Evolutionary conservation across 2,888 invertebrate species (phyloP), one percentile per base, ranked within the genome.

Genomic region (Incurvaria masculella): DNA sequence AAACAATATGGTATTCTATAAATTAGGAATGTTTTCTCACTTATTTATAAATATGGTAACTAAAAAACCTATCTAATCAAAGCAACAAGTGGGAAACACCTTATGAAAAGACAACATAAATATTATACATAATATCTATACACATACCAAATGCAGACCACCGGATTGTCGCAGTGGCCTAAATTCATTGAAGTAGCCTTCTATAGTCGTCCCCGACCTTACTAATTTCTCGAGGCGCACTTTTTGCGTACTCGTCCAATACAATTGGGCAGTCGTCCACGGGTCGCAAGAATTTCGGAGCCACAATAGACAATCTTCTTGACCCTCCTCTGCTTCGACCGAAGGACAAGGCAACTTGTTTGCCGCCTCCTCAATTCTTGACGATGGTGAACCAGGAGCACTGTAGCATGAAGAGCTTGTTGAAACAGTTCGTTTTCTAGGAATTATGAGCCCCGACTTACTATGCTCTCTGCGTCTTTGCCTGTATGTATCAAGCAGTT

Each of bases 1-100:
- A 23, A 23, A 23, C 10, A 23, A 6, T 23, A 23, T 23, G 52
- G 52, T 52, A 56, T 56, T 52, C 52, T 49, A 21, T 53, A 39
- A 52, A 55, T 55, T 50, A 46, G 17, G n/a, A n/a, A 21, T 23
- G n/a, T 10, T 43, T 21, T 21, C 18, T 16, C 21, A 17, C 21
- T 23, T 23, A 23, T 23, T 23, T 10, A 10, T 23, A 23, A 23
- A 23, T 23, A 23, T 10, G 23, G 23, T 10, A 23, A 23, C 23
- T 23, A 23, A 23, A 4, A 10, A 23, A 23, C 23, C 23, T 6
- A 23, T 23, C 23, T 23, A 23, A 23, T 23, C 23, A 23, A 23
- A 6, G 23, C 23, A 10, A 23, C 10, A 10, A 23, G 23, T 4
- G 23, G 23, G 23, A 4, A 23, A 23, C 23, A 6, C 23, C 23